These are phyloP conservation scores for Xanthia icteritia DNA, from an alignment of 2,888 invertebrate species.

Conservation along the genomic window DNA sequence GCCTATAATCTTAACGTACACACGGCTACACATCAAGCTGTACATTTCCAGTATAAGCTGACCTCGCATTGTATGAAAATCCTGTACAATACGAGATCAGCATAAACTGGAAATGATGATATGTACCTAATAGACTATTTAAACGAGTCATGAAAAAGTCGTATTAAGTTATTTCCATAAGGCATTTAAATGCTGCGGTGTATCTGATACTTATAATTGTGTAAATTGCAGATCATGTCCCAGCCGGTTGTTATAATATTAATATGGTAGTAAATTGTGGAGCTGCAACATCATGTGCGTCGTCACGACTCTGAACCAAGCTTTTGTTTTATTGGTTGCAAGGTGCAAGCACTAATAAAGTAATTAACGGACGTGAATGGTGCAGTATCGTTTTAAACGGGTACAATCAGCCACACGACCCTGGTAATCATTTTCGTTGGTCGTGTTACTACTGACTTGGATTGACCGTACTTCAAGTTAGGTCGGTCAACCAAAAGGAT, in stretches of 20 bases:
- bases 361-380: slow-evolving; percentile 9
- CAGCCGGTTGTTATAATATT: slow-evolving; percentile 20
- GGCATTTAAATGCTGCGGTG: slow-evolving; percentile 12
- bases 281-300: slow-evolving; percentile 9
- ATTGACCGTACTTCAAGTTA: not conserved
- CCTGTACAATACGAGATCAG: too few species aligned
- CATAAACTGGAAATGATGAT: too few species aligned
- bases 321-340: slow-evolving; percentile 24
- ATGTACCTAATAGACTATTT: slow-evolving; percentile 37
- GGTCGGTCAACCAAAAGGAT: not conserved
- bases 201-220: slow-evolving; percentile 44
- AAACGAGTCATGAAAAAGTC: slow-evolving; percentile 41
- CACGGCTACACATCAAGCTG: too few species aligned
- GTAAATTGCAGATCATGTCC: slow-evolving; percentile 25
- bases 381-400: not conserved
- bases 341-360: slow-evolving; percentile 31
- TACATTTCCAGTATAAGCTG: too few species aligned
- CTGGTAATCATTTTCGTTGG: not conserved
- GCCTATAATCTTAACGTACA: slow-evolving; percentile 18
- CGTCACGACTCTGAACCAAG: slow-evolving; percentile 5
- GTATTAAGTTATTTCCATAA: slow-evolving; percentile 51
- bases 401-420: not conserved
- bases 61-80: too few species aligned
- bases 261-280: slow-evolving; percentile 26
- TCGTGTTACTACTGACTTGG: not conserved